A percentile compares a stretch with the other conserved stretches of the same genome.
Evolutionary conservation across 2,113 vertebrate species (phyloP).

Genomic region (Sterrhoptilus dennistouni): DNA sequence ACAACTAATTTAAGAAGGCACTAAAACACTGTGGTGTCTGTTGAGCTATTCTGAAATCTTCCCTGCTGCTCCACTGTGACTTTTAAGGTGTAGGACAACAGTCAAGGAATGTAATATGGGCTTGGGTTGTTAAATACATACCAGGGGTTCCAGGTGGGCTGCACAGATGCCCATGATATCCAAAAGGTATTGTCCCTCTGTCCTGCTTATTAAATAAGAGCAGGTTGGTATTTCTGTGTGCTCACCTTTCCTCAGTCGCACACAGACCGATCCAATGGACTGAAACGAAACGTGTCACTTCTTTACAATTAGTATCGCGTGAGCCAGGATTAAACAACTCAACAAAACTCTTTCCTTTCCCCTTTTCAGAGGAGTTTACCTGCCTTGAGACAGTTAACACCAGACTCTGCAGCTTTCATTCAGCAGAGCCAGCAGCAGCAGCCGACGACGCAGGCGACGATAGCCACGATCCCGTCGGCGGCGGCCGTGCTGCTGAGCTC

Average conservation of each 20-base stretch:
- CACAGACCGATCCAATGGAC: rapidly evolving
- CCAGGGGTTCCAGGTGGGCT: background rate
- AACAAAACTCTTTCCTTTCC: background rate
- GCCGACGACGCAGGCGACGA: constrained; percentile 79
- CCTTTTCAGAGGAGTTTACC: constrained; percentile 91
- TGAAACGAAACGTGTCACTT: rapidly evolving
- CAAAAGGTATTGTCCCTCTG: background rate
- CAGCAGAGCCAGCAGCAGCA: constrained; percentile 93
- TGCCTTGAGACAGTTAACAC: constrained; percentile 93
- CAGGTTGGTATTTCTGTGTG: background rate
- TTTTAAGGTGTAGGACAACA: background rate
- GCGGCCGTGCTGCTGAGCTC: constrained; percentile 82
- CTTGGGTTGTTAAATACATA: background rate
- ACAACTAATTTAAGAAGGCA: background rate
- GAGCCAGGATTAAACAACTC: background rate
- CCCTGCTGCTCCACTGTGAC: background rate
- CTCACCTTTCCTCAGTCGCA: background rate
- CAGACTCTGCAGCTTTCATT: constrained; percentile 93
- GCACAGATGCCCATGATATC: background rate
- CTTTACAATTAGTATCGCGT: background rate
- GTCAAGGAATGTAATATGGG: background rate
- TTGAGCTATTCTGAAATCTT: background rate
- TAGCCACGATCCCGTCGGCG: constrained; percentile 82
- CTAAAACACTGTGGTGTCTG: background rate
- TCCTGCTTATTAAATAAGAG: background rate